Conservation (phyloP, 35 echinoderm and acorn worm species). For the Ptychodera flava region DNA sequence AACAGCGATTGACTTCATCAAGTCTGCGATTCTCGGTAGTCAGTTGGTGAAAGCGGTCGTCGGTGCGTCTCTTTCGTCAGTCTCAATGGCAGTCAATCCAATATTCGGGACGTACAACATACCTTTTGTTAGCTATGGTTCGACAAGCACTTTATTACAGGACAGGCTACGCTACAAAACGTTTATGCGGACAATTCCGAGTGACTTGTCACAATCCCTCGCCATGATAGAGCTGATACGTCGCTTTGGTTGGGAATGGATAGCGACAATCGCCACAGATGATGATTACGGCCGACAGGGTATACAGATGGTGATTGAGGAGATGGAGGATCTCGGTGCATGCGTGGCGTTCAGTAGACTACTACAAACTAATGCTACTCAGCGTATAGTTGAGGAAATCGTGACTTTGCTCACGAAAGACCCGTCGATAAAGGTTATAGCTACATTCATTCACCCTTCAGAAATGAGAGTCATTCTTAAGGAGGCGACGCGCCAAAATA, state of each 20-base stretch:
- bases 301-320: slow-evolving; percentile 25
- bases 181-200: slow-evolving; percentile 57
- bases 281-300: slow-evolving; percentile 54
- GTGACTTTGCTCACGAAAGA: neutral
- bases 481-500: neutral
- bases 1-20: neutral
- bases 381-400: neutral
- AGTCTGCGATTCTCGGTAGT: neutral
- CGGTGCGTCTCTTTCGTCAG: neutral
- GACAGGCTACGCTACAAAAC: slow-evolving; percentile 45
- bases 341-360: slow-evolving; percentile 42
- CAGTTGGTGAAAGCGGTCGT: neutral
- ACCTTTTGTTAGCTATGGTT: slow-evolving; percentile 48
- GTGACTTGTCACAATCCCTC: slow-evolving; percentile 45
- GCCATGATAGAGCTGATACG: slow-evolving; percentile 41
- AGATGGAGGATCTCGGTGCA: slow-evolving; percentile 19
- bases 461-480: neutral
- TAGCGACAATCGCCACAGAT: slow-evolving; percentile 51
- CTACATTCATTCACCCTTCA: neutral
- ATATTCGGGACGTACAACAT: slow-evolving; percentile 4
- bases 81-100: neutral
- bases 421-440: neutral
- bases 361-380: neutral
- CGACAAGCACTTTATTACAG: slow-evolving; percentile 55
- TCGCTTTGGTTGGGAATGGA: slow-evolving; percentile 60